Base-by-base conservation (phyloP, 2,113 vertebrate species). In the Eptesicus fuscus region DNA sequence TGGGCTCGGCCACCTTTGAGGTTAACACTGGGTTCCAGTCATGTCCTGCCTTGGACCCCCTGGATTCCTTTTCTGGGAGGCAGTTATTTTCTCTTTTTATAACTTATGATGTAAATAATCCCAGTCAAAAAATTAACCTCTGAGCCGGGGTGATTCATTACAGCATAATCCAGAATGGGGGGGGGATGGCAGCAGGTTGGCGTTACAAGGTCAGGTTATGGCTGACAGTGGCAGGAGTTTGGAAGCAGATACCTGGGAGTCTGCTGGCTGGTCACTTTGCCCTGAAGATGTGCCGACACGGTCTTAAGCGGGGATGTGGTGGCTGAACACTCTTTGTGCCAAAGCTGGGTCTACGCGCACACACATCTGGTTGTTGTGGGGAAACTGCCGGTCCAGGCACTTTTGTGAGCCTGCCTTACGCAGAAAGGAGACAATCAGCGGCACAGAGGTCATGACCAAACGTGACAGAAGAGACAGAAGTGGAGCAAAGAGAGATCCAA, bases 21-120 rank as follows among this genome's bases (percentile, higher is more conserved):
- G 63, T 67, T 69, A 61, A 77, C 7, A 5, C 32, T n/a, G 18
- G 35, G 83, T 47, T 20, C 47, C 6, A 28, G 42, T 28, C 32
- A 17, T 49, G 76, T 80, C 37, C 56, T 69, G 18, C 77, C 86
- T 67, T 53, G 35, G 28, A 70, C 2, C 32, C 6, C n/a, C 49
- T 20, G 23, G 69, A 35, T 47, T 90, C 61, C 51, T 80, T 76
- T 86, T 42, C 63, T 42, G 32, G 47, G 28, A 71, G 37, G 30
- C 59, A 83, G 23, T 40, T 85, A 32, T 74, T 92, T 80, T 84
- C 56, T 44, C 3, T 90, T 22, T 47, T 76, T 96, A 78, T n/a
- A 8, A 35, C 73, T 56, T 92, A 13, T 44, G 11, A 77, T 44
- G 23, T 25, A 83, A 86, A 65, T 90, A 53, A 90, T 73, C 40